These are phyloP conservation scores for Bruchidius siliquastri DNA, from an alignment of 2,888 invertebrate genomes.

Conservation along the genomic window DNA sequence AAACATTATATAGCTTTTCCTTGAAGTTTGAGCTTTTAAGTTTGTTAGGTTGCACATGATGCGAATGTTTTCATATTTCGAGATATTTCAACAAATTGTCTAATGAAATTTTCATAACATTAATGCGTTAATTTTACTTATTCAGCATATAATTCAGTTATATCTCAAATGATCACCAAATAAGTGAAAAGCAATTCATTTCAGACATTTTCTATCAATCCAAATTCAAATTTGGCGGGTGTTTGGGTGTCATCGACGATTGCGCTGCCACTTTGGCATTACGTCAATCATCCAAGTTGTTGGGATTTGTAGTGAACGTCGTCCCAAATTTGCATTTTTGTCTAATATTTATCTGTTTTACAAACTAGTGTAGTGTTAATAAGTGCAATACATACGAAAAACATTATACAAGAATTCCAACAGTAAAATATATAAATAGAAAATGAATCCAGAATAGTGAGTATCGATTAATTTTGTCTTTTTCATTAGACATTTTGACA, in stretches of 20 bases:
- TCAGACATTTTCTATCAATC: background rate
- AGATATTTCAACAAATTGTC: no score
- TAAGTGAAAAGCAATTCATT: background rate
- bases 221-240: background rate
- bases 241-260: slow-evolving; percentile 17
- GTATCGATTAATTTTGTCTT: slow-evolving; percentile 51
- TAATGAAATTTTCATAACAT: no score
- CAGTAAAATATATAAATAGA: slow-evolving; percentile 21
- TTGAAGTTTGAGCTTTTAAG: no score
- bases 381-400: slow-evolving; percentile 23
- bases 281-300: slow-evolving; percentile 34
- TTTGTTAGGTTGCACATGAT: no score
- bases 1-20: no score
- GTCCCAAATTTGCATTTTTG: slow-evolving; percentile 44
- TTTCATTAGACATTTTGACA: slow-evolving; percentile 32
- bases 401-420: slow-evolving; percentile 9
- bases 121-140: no score
- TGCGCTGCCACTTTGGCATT: slow-evolving; percentile 41
- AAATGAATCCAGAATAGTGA: slow-evolving; percentile 83
- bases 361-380: slow-evolving; percentile 26
- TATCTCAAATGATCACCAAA: no score
- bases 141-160: no score
- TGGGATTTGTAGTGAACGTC: slow-evolving; percentile 37
- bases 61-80: no score
- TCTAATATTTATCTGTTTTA: slow-evolving; percentile 33